Conservation (phyloP, 1,140 invertebrate genomes). For the Paraescarpia echinospica region DNA sequence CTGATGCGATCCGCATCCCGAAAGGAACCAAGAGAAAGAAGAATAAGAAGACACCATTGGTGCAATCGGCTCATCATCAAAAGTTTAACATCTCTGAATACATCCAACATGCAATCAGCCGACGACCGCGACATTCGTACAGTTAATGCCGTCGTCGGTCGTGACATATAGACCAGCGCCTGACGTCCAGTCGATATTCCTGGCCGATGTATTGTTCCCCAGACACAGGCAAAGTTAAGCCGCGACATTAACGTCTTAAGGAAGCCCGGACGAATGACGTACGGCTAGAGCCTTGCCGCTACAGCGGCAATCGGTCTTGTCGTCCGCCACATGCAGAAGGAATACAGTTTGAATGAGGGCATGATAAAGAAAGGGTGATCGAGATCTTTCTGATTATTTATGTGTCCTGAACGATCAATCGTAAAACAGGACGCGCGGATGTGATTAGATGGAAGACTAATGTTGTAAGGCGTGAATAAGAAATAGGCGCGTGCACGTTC, state of each 20-base stretch:
- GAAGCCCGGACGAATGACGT: not conserved
- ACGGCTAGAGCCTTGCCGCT: not conserved
- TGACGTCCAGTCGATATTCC: not conserved
- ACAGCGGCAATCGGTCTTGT: not conserved
- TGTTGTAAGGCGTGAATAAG: no score
- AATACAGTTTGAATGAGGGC: not conserved
- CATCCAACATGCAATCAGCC: not conserved
- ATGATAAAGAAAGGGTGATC: not conserved
- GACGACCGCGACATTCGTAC: not conserved
- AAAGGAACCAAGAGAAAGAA: no score
- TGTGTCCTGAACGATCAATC: not conserved
- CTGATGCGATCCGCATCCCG: no score
- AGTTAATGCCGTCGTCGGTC: not conserved
- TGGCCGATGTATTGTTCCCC: not conserved
- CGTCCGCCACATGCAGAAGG: not conserved
- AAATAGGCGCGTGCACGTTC: not conserved
- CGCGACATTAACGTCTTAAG: not conserved
- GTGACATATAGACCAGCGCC: not conserved
- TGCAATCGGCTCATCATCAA: not conserved
- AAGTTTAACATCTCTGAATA: not conserved
- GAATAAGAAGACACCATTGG: not conserved
- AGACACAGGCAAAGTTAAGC: not conserved
- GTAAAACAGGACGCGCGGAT: not conserved
- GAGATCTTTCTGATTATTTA: not conserved
- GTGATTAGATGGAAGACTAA: no score